phyloP scores from a whole-genome alignment of 2,888 invertebrate species.

The Phaedon cochleariae region DNA sequence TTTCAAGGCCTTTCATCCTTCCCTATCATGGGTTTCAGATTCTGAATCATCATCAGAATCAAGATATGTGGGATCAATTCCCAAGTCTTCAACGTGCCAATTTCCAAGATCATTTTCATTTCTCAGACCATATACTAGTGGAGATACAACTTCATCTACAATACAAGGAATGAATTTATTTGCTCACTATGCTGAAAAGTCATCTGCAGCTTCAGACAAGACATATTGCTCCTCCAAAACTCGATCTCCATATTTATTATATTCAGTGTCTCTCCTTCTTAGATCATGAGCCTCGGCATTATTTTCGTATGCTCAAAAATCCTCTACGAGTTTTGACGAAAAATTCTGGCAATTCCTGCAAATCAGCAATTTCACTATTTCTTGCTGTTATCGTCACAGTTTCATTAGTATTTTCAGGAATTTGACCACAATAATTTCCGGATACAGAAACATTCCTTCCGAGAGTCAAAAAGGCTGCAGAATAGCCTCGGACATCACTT shows the following conservation, averaged over 20 bases:
- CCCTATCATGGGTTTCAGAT: too few relatives aligned
- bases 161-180: constrained; percentile 35
- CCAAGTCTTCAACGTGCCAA: constrained; percentile 35
- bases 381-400: constrained; percentile 1
- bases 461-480: constrained; percentile 36
- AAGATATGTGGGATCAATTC: constrained; percentile 11
- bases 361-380: neutral
- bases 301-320: constrained; percentile 20
- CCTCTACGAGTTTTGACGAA: neutral
- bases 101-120: constrained; percentile 31
- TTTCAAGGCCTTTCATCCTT: too few relatives aligned
- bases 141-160: constrained; percentile 25
- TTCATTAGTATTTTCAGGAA: constrained; percentile 26
- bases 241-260: constrained; percentile 28
- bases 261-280: constrained; percentile 25
- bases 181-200: constrained; percentile 34
- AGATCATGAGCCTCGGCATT: constrained; percentile 32
- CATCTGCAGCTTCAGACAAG: constrained; percentile 28
- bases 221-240: constrained; percentile 26
- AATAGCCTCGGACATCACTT: constrained; percentile 32
- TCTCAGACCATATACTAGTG: constrained; percentile 24
- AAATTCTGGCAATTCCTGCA: constrained; percentile 21
- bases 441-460: constrained; percentile 11
- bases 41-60: constrained; percentile 14
- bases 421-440: constrained; percentile 18